Base-by-base conservation (phyloP, 2,888 invertebrate genomes). In the Xestia xanthographa region DNA sequence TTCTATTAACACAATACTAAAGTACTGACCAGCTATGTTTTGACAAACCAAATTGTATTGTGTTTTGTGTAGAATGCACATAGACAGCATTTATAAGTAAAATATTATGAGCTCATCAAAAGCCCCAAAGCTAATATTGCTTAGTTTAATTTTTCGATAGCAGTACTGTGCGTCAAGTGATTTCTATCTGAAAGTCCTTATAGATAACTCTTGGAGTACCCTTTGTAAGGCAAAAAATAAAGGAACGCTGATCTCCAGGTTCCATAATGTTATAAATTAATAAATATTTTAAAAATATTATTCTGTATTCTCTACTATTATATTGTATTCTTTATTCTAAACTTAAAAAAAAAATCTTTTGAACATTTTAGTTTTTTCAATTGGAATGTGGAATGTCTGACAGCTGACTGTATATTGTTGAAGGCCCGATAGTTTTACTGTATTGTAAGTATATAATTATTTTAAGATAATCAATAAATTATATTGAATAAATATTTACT, bases 401-500 rank as follows among this genome's bases (percentile, higher is more conserved):
- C 48, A 67, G 68, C 74, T 60, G 14, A 70, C 48, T 69, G 68
- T 68, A 72, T 22, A 70, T 70, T 84, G 63, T 75, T 70, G 29
- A 67, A 77, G 41, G 56, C 48, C 65, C 68, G 8, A 75, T 83
- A 75, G 73, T 72, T 86, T 70, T 70, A 80, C 58, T 41, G 76
- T 78, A 80, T 53, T 85, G 89, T 87, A n/a, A n/a, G n/a, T n/a
- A 87, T 83, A 87, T 86, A 89, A 85, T 70, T 80, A 80, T 82
- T 74, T 76, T 86, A 87, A 87, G 87, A 77, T 84, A 85, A 82
- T 87, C 72, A 88, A 85, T 85, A 86, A 84, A 88, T 81, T 83
- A 83, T 81, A 79, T 81, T 78, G 76, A 71, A 72, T 83, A 69
- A 77, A 62, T 48, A 41, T 75, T 77, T 76, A 26, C 17, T 82